Evolutionary conservation across 2,888 invertebrate species (phyloP), one percentile per base, ranked within the genome.

Genomic region (Incurvaria masculella): DNA sequence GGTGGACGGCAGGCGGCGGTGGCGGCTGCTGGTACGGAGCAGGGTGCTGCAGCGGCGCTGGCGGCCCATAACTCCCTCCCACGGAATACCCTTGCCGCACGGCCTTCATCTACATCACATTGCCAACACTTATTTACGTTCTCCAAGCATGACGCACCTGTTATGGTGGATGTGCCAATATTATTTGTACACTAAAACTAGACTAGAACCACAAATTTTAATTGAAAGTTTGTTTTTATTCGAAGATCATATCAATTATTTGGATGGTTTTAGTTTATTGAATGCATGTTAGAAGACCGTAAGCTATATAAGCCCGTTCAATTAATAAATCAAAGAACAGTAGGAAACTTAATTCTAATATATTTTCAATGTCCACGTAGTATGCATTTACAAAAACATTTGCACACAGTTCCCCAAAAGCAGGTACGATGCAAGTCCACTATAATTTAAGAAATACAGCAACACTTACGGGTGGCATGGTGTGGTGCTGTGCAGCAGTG

Each of bases 51-150:
- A 27, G 38, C 20, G 69, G 64, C 54, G 66, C 63, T 60, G 68
- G 52, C 49, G 62, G 64, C 55, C 61, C 57, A 48, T 66, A 66
- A 65, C 69, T 72, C 48, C 61, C 68, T 46, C 66, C 68, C 59
- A 66, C 61, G 59, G 66, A 59, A 65, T 70, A 76, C 55, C 66
- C 62, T 42, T 73, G 71, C 8, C 75, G 72, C 56, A 75, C 59
- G 53, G 62, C 62, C 61, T 75, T 73, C 62, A 71, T 67, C 54
- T 64, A 66, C 59, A 68, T 68, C 66, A 65, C 61, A 47, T 38
- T 51, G 18, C 38, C 27, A 51, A 49, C 50, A 50, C 20, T 26
- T 39, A 45, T 53, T 50, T 50, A 46, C 17, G 10, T 26, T 26
- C 17, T 23, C 17, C 16, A 42, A 45, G 39, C 14, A 21, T 39